Evolutionary conservation across 64 coral and sea anemone genomes (phyloP), one percentile per base, ranked within the genome.

Genomic region (Hydrozoanthus tunicans): DNA sequence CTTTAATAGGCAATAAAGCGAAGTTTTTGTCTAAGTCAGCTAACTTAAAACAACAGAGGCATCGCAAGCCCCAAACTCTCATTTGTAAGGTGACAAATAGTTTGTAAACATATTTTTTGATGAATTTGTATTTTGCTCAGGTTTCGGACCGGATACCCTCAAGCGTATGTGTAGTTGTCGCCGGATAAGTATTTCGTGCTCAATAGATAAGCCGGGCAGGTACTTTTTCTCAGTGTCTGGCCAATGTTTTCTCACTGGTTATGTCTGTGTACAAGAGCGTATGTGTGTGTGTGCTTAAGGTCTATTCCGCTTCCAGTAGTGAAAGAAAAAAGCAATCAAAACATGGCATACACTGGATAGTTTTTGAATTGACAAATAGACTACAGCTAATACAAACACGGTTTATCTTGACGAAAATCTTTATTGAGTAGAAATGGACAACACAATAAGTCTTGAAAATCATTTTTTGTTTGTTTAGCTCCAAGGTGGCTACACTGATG

Each of bases 331-430:
- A 76, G 53, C 24, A 76, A 76, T 52, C 14, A 51, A 12, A 12
- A 43, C 10, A 52, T 51, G 9, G 4, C 27, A 53, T 43, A 11
- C 72, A 51, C 53, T 51, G 26, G 53, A 53, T 52, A 76, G 5
- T 3, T 76, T 76, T 76, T 61, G 57, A 81, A 26, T 59, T 3
- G 14, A 12, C 7, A 59, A 81, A 43, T 43, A 43, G 32, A 43
- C 32, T 43, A 43, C 32, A 43, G 32, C 32, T 25, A 82, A 6
- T 14, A 51, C 3, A 17, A 82, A 8, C 80, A 64, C 61, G 25
- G 13, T 6, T 51, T 82, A 82, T 82, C 80, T 82, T 65, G 32
- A 64, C 59, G 32, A 82, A 1, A 65, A 62, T 43, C 79, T 51
- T 63, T 81, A 81, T 81, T 27, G 58, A 62, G 58, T 62, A 61